Evolutionary conservation across 2,113 vertebrate genomes (phyloP), one percentile per base, ranked within the genome.

Genomic region (Dendrocopos noguchii): DNA sequence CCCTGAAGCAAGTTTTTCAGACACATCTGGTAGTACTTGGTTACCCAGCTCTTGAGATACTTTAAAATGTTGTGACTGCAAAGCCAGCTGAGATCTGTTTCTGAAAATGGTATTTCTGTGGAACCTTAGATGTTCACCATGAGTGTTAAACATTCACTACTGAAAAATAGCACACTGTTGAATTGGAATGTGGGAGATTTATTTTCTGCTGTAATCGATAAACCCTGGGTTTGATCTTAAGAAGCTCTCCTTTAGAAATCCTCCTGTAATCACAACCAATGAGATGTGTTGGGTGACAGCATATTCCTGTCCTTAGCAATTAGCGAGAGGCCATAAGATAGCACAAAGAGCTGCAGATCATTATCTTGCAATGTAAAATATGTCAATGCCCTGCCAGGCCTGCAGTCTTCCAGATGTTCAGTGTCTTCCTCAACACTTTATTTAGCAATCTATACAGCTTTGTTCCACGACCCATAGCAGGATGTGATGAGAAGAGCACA

Each of bases 381-480:
- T 64, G 64, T 63, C 47, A 83, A 10, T 27, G 36, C 57, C 88
- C 50, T 57, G 52, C 68, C 56, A 78, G 44, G 42, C 42, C 52
- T 88, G 66, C 61, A 84, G 36, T 67, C 31, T 76, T 88, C 71
- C 91, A 94, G 94, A 85, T 90, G 82, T 84, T 93, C 24, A 10
- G 5, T 34, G 46, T 72, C 61, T 18, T 67, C 53, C n/a, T 65
- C 56, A 36, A 44, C 73, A 56, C 55, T 91, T 63, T 63, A 65
- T 85, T 89, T 67, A 83, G 56, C 57, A 78, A 71, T 63, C 18
- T 21, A 81, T 91, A 70, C 34, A n/a, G 71, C 50, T 81, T 79
- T 78, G 18, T 67, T 60, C 28, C 17, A 16, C 0, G 6, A 31
- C 17, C 21, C 47, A 11, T 68, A 68, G 21, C 28, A 56, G 29